Conservation (phyloP, 2,797 vertebrate species). For the Eremophila alpestris region DNA sequence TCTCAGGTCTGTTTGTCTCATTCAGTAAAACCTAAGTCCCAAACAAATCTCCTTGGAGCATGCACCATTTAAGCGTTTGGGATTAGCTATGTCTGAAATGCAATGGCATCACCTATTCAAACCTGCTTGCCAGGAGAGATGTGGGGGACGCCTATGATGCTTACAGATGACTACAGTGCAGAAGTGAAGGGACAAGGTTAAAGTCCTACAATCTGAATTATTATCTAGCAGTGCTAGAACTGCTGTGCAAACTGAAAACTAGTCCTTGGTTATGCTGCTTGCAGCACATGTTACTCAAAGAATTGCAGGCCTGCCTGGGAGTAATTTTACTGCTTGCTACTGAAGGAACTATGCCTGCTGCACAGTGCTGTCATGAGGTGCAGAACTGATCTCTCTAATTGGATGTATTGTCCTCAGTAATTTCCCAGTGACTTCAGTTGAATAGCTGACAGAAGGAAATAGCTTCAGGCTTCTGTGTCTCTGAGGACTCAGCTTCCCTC, state of each 20-base stretch:
- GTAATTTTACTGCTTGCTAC: neutral
- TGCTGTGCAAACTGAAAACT: neutral
- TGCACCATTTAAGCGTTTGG: neutral
- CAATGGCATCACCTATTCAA: neutral
- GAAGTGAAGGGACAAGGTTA: neutral
- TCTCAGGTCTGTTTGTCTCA: neutral
- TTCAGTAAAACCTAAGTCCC: neutral
- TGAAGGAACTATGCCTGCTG: neutral
- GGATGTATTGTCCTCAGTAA: neutral
- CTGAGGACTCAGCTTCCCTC: neutral
- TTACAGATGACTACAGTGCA: neutral
- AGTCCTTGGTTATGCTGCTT: neutral
- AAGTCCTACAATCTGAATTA: neutral
- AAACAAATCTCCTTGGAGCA: accelerated
- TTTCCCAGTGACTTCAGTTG: neutral
- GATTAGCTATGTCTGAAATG: neutral
- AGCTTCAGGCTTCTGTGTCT: neutral
- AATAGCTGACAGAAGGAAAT: slow-evolving; percentile 10
- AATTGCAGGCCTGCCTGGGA: neutral
- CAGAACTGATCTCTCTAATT: slow-evolving; percentile 11
- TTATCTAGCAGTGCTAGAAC: neutral
- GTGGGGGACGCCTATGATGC: neutral
- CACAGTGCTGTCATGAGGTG: neutral
- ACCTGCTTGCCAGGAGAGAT: neutral
- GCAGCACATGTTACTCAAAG: neutral